These are phyloP conservation scores for Bubalus kerabau DNA, from an alignment of 2,113 vertebrate species.

Conservation along the genomic window DNA sequence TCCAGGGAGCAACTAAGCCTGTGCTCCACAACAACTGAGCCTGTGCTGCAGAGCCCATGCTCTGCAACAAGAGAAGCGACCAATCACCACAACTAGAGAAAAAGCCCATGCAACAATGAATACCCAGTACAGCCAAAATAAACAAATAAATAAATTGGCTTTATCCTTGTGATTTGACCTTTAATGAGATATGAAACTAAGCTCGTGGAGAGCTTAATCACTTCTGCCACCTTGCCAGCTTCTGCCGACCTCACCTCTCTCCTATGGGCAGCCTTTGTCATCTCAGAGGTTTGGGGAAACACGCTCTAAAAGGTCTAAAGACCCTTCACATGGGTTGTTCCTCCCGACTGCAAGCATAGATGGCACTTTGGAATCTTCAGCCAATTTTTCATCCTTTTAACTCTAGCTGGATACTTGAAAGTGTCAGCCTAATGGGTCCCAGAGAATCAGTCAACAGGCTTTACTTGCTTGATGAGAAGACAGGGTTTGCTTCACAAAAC, in stretches of 20 bases:
- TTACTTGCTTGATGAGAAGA: constrained; percentile 2
- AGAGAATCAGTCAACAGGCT: neutral
- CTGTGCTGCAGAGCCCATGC: neutral
- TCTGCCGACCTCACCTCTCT: neutral
- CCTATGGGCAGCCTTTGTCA: neutral
- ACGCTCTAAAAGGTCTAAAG: neutral
- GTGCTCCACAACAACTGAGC: neutral
- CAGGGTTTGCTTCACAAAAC: neutral
- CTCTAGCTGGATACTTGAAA: neutral
- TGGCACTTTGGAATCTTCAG: neutral
- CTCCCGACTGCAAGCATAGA: neutral
- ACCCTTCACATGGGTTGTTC: neutral
- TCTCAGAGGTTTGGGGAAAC: neutral
- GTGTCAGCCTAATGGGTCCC: neutral
- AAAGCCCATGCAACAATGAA: neutral
- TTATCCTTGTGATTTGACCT: neutral
- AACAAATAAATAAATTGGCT: neutral
- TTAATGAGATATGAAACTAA: neutral
- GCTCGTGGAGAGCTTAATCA: neutral
- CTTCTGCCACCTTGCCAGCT: neutral
- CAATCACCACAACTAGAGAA: neutral
- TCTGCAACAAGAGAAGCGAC: neutral
- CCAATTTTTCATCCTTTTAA: neutral
- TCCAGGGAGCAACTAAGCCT: neutral
- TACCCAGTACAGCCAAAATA: neutral